Evolutionary conservation across 2,888 invertebrate genomes (phyloP).

Genomic region (Cosmia pyralina): DNA sequence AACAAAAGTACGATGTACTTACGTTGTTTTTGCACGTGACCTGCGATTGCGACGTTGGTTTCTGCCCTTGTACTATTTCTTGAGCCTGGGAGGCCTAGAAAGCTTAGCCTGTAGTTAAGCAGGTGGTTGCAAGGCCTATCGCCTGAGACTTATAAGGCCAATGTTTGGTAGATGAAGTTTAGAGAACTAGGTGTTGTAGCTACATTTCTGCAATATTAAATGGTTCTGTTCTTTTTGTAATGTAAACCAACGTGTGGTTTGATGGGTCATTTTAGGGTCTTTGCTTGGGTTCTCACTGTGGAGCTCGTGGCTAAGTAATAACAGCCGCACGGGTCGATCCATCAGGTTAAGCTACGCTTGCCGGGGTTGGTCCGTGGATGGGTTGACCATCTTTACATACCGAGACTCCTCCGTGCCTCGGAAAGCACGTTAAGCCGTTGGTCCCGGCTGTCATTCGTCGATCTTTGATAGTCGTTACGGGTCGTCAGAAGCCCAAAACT

Average conservation of each 20-base stretch:
- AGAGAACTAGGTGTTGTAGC: neutral
- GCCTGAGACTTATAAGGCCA: conserved; percentile 25
- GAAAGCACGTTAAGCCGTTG: too few relatives aligned
- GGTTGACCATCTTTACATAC: too few relatives aligned
- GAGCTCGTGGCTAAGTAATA: too few relatives aligned
- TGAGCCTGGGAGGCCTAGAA: conserved; percentile 17
- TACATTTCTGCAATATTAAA: neutral
- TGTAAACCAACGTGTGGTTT: neutral
- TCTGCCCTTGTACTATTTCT: conserved; percentile 45
- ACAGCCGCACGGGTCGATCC: too few relatives aligned
- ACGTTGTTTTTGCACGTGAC: conserved; percentile 37
- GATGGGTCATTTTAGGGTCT: neutral
- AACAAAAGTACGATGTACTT: conserved; percentile 36
- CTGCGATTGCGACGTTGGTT: conserved; percentile 2
- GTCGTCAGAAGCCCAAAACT: too few relatives aligned
- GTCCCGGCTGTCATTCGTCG: too few relatives aligned
- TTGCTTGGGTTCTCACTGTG: too few relatives aligned
- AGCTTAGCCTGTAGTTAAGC: conserved; percentile 11
- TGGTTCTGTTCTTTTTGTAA: neutral
- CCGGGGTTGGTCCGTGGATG: too few relatives aligned
- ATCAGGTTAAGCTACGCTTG: too few relatives aligned
- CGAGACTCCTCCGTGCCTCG: too few relatives aligned
- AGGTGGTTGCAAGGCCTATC: conserved; percentile 32
- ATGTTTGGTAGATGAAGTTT: conserved; percentile 14
- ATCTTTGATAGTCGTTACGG: too few relatives aligned